These are phyloP conservation scores for Melangyna quadrimaculata DNA, from an alignment of 2,888 invertebrate genomes.

Conservation along the genomic window DNA sequence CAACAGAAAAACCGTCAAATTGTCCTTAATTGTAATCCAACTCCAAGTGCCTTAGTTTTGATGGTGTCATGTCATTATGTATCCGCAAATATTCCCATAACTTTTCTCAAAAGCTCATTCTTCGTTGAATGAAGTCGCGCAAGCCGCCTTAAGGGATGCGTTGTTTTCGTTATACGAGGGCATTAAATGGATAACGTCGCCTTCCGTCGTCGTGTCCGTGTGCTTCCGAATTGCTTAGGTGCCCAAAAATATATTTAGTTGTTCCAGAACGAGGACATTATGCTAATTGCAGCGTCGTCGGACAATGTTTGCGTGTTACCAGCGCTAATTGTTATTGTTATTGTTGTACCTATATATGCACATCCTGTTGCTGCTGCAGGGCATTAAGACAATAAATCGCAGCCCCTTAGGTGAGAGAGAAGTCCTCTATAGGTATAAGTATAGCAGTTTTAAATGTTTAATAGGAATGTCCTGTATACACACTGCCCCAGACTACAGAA, in stretches of 20 bases:
- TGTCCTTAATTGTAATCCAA: neutral
- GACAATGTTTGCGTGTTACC: slow-evolving; percentile 61
- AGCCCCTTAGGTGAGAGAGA: slow-evolving; percentile 32
- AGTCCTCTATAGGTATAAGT: neutral
- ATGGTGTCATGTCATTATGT: slow-evolving; percentile 9
- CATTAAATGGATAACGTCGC: slow-evolving; percentile 37
- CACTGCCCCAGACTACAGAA: slow-evolving; percentile 21
- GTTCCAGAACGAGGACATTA: slow-evolving; percentile 53
- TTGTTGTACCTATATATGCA: slow-evolving; percentile 37
- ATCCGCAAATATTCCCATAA: neutral
- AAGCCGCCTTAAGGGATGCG: slow-evolving; percentile 47
- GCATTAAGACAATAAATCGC: slow-evolving; percentile 57
- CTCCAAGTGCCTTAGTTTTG: neutral
- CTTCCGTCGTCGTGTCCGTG: neutral
- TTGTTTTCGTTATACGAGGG: slow-evolving; percentile 39
- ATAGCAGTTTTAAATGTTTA: neutral
- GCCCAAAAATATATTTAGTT: slow-evolving; percentile 47
- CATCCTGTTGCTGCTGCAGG: slow-evolving; percentile 66
- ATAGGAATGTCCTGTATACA: slow-evolving; percentile 7
- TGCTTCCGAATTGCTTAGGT: slow-evolving; percentile 13
- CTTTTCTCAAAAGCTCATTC: neutral
- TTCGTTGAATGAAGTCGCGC: slow-evolving; percentile 5
- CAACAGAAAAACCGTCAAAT: slow-evolving; percentile 12
- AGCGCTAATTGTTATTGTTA: slow-evolving; percentile 67
- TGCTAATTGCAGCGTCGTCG: slow-evolving; percentile 54